A percentile compares a stretch with the other conserved stretches of the same genome.
Conservation (phyloP, 37 sponge, comb jelly and placozoan species). For the Aplysina aerophoba region DNA sequence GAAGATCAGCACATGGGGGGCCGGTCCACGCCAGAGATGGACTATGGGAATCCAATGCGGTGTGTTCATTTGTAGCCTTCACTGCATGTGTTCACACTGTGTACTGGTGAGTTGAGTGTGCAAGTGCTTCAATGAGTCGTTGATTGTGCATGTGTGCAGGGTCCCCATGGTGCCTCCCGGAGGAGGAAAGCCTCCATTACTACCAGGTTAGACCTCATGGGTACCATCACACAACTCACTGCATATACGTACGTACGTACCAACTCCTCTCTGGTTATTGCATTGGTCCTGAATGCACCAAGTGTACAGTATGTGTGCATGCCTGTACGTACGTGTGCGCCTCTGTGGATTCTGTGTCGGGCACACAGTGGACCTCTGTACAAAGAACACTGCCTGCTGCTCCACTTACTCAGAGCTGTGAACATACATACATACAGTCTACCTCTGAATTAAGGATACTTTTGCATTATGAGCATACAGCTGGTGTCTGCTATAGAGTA, state of each 20-base stretch:
- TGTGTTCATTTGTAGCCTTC: not conserved
- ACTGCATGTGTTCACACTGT: not conserved
- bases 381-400: too few relatives aligned
- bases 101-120: not conserved
- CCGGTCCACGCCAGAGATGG: constrained; percentile 24
- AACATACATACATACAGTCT: not conserved
- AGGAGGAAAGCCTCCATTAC: not conserved
- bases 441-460: too few relatives aligned
- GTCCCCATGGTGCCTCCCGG: not conserved
- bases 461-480: too few relatives aligned
- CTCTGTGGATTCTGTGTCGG: too few relatives aligned
- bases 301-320: not conserved
- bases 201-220: not conserved
- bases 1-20: not conserved
- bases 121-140: not conserved
- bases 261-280: too few relatives aligned
- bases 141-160: not conserved
- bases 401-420: not conserved
- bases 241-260: too few relatives aligned
- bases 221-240: not conserved
- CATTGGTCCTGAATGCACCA: too few relatives aligned
- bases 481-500: too few relatives aligned
- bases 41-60: constrained; percentile 3
- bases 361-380: too few relatives aligned
- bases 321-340: not conserved